A percentile compares a stretch with the other conserved stretches of the same genome.
These are phyloP conservation scores for Rhinichthys klamathensis DNA, from an alignment of 2,113 vertebrate genomes.

Conservation along the genomic window DNA sequence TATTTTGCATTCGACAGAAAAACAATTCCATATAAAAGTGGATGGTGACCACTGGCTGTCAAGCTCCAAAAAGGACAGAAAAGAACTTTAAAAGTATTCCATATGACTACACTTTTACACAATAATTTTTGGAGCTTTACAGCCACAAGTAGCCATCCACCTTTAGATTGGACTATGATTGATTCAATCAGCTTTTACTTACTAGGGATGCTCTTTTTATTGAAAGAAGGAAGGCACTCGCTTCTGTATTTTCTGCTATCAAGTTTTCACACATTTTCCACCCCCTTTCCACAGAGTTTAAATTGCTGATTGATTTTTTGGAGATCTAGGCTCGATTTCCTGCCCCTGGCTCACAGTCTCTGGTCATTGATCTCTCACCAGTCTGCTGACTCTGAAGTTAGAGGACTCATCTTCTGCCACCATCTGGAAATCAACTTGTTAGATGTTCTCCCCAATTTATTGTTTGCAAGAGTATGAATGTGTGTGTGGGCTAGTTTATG, in stretches of 20 bases:
- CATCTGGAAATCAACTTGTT: constrained; percentile 82
- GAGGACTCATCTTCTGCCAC: constrained; percentile 75
- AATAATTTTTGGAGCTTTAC: background rate
- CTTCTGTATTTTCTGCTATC: constrained; percentile 55
- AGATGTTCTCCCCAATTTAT: constrained; percentile 79
- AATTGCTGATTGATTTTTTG: constrained; percentile 83
- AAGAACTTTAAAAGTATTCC: too few species aligned
- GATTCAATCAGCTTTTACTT: background rate
- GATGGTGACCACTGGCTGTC: too few species aligned
- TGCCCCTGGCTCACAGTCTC: constrained; percentile 73
- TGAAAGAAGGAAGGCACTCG: background rate
- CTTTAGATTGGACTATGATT: constrained; percentile 7
- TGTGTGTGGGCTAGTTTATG: constrained; percentile 33
- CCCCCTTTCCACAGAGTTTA: constrained; percentile 73
- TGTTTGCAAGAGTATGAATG: constrained; percentile 57
- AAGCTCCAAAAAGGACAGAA: too few species aligned
- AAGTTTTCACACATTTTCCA: constrained; percentile 50
- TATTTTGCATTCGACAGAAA: too few species aligned
- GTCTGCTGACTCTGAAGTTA: constrained; percentile 80
- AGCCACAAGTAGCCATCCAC: background rate
- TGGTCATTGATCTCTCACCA: constrained; percentile 77
- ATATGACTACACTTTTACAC: background rate
- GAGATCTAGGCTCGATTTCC: constrained; percentile 75
- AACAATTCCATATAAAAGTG: too few species aligned
- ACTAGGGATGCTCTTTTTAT: constrained; percentile 4